Percentiles rank a stretch among this genome's conserved stretches.
phyloP scores from a whole-genome alignment of 2,113 vertebrate species.

The Urocitellus parryii region DNA sequence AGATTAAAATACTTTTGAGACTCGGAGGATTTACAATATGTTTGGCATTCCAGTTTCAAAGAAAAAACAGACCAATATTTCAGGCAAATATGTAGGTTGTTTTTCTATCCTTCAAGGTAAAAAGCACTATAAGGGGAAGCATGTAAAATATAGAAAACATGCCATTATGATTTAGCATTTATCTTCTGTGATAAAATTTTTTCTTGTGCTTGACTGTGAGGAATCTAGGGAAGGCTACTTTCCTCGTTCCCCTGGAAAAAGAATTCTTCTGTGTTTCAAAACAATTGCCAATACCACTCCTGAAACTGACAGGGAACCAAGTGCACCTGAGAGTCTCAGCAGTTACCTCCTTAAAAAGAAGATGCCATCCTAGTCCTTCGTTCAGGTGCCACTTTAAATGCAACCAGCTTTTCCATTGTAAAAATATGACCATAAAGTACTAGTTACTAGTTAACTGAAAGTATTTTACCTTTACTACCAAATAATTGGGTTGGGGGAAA shows the following conservation, averaged over 20 bases:
- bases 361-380: background rate
- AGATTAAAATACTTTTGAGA: slow-evolving; percentile 60
- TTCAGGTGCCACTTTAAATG: background rate
- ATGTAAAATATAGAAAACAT: slow-evolving; percentile 20
- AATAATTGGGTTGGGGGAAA: background rate
- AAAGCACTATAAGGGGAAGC: background rate
- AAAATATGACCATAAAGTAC: background rate
- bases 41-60: slow-evolving; percentile 53
- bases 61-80: slow-evolving; percentile 9
- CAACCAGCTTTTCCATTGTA: background rate
- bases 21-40: slow-evolving; percentile 44
- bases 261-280: background rate
- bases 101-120: background rate
- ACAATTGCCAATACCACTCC: background rate
- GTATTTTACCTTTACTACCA: background rate
- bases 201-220: background rate
- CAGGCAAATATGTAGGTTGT: background rate
- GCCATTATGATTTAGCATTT: background rate
- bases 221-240: background rate
- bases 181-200: background rate
- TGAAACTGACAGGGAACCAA: background rate
- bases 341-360: background rate
- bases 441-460: background rate
- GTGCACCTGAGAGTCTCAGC: background rate
- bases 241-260: background rate